Percentiles rank a stretch among this genome's conserved stretches.
phyloP scores from a whole-genome alignment of 2,888 invertebrate genomes.

The Ernsta delagoae region DNA sequence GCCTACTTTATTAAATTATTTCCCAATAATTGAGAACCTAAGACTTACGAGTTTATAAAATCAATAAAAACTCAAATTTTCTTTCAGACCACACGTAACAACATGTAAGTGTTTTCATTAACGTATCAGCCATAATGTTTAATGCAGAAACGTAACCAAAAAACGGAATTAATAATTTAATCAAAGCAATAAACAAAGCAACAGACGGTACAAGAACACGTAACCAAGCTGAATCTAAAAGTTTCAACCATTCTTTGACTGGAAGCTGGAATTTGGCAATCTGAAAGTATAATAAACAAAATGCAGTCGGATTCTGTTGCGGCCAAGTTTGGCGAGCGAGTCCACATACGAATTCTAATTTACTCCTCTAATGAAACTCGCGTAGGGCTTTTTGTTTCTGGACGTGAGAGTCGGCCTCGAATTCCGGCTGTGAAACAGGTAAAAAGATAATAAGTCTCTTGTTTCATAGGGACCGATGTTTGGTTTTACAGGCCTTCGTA shows the following conservation, averaged over 20 bases:
- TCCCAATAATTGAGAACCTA: too few species aligned
- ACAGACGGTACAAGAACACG: slow-evolving; percentile 44
- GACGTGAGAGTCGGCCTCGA: slow-evolving; percentile 51
- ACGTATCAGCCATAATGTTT: neutral
- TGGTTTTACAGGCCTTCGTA: neutral
- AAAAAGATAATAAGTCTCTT: slow-evolving; percentile 41
- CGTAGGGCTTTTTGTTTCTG: slow-evolving; percentile 57
- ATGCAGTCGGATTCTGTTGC: slow-evolving; percentile 49
- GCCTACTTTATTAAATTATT: too few species aligned
- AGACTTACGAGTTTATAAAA: too few species aligned
- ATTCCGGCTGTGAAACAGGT: slow-evolving; percentile 61
- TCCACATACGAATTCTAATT: slow-evolving; percentile 72
- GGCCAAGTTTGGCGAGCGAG: slow-evolving; percentile 59
- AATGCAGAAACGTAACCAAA: neutral
- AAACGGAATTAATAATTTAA: slow-evolving; percentile 38
- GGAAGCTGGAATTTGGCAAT: slow-evolving; percentile 53
- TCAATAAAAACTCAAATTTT: too few species aligned
- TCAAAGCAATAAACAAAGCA: slow-evolving; percentile 32
- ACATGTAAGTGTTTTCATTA: neutral
- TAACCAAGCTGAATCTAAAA: slow-evolving; percentile 54
- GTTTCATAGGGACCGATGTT: slow-evolving; percentile 2
- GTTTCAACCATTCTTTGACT: slow-evolving; percentile 49
- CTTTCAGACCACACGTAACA: too few species aligned
- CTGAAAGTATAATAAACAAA: slow-evolving; percentile 79
- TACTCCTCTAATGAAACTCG: slow-evolving; percentile 74